Percentiles rank a stretch among this genome's conserved stretches.
phyloP scores from a whole-genome alignment of 2,797 vertebrate genomes.

The Chaetophractus vellerosus region DNA sequence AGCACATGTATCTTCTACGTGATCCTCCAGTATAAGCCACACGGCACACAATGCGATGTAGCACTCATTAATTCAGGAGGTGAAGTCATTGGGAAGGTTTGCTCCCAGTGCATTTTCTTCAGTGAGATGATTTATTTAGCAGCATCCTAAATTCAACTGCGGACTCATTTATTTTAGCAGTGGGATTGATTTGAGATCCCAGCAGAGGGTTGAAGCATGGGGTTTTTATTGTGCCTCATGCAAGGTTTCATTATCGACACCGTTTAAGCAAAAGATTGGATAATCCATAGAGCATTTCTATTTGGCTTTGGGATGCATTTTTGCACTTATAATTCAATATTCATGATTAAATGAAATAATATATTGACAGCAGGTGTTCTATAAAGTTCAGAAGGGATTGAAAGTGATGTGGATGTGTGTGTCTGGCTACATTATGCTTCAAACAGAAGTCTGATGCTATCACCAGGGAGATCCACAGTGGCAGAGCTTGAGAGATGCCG shows the following conservation, averaged over 20 bases:
- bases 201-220: not conserved
- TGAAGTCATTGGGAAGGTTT: not conserved
- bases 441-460: not conserved
- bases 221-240: conserved; percentile 20
- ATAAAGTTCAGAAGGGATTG: not conserved
- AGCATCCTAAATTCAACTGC: not conserved
- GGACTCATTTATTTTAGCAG: conserved; percentile 58
- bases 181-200: conserved; percentile 22
- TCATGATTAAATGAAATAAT: not conserved
- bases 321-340: conserved; percentile 3
- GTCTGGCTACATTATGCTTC: not conserved
- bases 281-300: not conserved
- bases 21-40: not conserved
- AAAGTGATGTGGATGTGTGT: not conserved
- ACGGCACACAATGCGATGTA: not conserved
- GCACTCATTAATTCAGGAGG: not conserved
- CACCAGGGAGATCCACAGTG: not conserved
- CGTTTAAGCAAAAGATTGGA: not conserved
- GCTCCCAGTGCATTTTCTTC: not conserved
- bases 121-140: conserved; percentile 4
- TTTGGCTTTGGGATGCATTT: not conserved
- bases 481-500: not conserved
- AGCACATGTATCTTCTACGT: not conserved
- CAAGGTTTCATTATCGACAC: conserved; percentile 31
- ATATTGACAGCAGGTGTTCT: not conserved